Percentiles rank a stretch among this genome's conserved stretches.
Evolutionary conservation across 1,140 invertebrate genomes (phyloP).

Genomic region (Rhagoletis pomonella): DNA sequence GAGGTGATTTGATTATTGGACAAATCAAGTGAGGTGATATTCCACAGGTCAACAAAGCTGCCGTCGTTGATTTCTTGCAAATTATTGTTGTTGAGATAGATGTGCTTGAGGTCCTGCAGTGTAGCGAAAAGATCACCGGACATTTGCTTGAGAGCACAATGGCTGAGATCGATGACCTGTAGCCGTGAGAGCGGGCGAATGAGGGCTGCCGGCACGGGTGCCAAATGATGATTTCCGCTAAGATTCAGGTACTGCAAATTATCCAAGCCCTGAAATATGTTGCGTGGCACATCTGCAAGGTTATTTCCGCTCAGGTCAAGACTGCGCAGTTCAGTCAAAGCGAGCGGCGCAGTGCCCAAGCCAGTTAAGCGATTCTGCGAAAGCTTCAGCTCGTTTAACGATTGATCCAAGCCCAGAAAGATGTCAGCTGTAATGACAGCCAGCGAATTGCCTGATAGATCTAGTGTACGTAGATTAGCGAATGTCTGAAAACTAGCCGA

Average conservation of each 20-base stretch:
- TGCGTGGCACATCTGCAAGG: conserved; percentile 80
- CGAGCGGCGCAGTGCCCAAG: conserved; percentile 79
- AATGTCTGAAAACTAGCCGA: conserved; percentile 86
- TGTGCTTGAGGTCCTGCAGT: conserved; percentile 78
- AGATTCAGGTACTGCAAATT: conserved; percentile 85
- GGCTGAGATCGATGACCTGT: conserved; percentile 82
- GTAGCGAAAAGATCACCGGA: conserved; percentile 83
- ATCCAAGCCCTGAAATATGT: conserved; percentile 82
- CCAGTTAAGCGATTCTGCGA: conserved; percentile 85
- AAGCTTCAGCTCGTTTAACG: conserved; percentile 83
- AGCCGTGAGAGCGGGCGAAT: conserved; percentile 79
- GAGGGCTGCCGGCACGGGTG: conserved; percentile 77
- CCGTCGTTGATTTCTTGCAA: conserved; percentile 83
- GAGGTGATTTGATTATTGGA: conserved; percentile 85
- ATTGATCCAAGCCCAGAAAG: conserved; percentile 84
- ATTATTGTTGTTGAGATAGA: conserved; percentile 81
- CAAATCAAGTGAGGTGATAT: conserved; percentile 83
- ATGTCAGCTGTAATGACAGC: conserved; percentile 82
- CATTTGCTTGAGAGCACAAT: conserved; percentile 82
- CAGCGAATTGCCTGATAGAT: conserved; percentile 86
- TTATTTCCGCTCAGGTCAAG: conserved; percentile 88
- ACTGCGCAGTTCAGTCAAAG: conserved; percentile 79
- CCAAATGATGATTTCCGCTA: conserved; percentile 84
- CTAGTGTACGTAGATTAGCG: conserved; percentile 82
- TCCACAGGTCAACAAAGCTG: conserved; percentile 83